Conservation (phyloP, 2,113 vertebrate species). For the Neodon shergylaensis region DNA sequence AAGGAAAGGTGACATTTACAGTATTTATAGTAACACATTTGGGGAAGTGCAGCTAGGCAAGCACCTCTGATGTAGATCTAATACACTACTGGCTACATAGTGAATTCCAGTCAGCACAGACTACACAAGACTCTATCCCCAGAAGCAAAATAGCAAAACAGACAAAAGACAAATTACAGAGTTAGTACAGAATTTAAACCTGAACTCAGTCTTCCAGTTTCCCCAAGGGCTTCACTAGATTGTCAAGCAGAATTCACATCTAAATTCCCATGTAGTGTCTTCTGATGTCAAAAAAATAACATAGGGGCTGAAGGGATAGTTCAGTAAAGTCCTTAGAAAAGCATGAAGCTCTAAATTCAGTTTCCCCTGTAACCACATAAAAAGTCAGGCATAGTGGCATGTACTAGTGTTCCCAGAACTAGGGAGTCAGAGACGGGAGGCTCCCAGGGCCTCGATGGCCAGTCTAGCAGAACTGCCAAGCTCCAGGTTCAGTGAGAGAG, state of each 20-base stretch:
- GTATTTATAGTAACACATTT: neutral
- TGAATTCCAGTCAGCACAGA: neutral
- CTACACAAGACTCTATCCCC: neutral
- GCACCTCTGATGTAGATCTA: neutral
- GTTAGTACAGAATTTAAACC: neutral
- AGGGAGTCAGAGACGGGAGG: neutral
- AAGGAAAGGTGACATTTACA: slow-evolving; percentile 10
- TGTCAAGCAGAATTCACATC: neutral
- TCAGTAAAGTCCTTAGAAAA: neutral
- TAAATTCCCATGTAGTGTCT: neutral
- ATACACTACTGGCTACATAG: neutral
- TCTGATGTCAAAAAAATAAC: neutral
- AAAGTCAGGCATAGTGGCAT: neutral
- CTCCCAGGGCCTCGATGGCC: neutral
- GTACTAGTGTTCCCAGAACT: neutral
- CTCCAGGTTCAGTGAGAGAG: neutral
- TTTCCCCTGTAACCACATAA: neutral
- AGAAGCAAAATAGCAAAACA: neutral
- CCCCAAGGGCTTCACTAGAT: neutral
- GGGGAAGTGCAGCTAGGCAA: slow-evolving; percentile 1
- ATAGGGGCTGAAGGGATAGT: neutral
- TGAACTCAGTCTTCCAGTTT: neutral
- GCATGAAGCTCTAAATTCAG: neutral
- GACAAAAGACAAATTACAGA: neutral
- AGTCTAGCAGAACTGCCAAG: neutral